Evolutionary conservation across 1,140 invertebrate species (phyloP).

Genomic region (Dufourea novaeangliae): DNA sequence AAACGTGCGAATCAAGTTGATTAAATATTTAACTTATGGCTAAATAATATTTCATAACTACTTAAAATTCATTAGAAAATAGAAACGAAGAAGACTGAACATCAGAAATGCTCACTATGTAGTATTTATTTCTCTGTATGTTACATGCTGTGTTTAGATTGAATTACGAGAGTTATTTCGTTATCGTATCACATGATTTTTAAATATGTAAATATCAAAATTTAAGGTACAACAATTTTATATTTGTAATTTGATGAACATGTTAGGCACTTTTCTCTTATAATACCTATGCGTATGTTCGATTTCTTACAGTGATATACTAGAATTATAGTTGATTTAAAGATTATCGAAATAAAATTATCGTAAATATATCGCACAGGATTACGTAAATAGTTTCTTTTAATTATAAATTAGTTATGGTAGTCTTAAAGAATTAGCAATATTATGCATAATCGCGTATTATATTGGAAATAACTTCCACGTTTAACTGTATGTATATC

Average conservation of each 20-base stretch:
- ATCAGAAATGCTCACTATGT: conserved; percentile 52
- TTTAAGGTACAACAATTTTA: conserved; percentile 29
- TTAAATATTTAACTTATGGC: neutral
- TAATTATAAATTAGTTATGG: neutral
- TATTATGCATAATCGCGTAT: neutral
- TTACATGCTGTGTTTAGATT: conserved; percentile 22
- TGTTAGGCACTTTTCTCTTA: neutral
- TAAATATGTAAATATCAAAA: conserved; percentile 42
- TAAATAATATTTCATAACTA: conserved; percentile 23
- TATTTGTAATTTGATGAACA: conserved; percentile 5
- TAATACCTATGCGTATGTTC: neutral
- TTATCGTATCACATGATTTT: conserved; percentile 11
- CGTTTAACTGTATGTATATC: conserved; percentile 5
- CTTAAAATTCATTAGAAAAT: conserved; percentile 58
- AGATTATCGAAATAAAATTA: conserved; percentile 5
- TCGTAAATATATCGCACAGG: neutral
- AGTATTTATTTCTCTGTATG: conserved; percentile 35
- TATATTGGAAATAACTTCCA: neutral
- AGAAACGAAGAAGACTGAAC: conserved; percentile 61
- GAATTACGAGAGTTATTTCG: conserved; percentile 28
- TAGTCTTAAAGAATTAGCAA: neutral
- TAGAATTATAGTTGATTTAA: conserved; percentile 4
- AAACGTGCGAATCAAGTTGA: neutral
- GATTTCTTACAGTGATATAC: conserved; percentile 4
- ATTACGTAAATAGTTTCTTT: conserved; percentile 1